Evolutionary conservation across 2,888 invertebrate genomes (phyloP), one percentile per base, ranked within the genome.

Genomic region (Branchellion lobata): DNA sequence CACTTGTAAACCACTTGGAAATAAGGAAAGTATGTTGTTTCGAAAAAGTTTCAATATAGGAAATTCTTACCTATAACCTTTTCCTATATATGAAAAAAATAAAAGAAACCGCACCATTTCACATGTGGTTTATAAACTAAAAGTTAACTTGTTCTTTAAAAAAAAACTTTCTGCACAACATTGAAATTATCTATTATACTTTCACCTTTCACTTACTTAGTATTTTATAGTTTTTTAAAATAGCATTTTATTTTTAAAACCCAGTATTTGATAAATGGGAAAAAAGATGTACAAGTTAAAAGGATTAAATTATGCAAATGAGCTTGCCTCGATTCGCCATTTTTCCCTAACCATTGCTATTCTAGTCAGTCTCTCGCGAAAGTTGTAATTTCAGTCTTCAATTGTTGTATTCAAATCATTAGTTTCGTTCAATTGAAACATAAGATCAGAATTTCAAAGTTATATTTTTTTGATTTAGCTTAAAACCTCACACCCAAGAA

Each of bases 1-100:
- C 8, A 27, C 33, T 53, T 79, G 79, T 24, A 81, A 69, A 11
- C 81, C 81, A 75, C 80, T 80, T 33, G 31, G 47, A 80, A 21
- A 53, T 57, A 75, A 68, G 11, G 36, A 29, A 71, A n/a, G n/a
- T n/a, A n/a, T n/a, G n/a, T n/a, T n/a, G n/a, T n/a, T n/a, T n/a
- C n/a, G n/a, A n/a, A n/a, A n/a, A n/a, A n/a, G n/a, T n/a, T n/a
- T n/a, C n/a, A n/a, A n/a, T n/a, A n/a, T n/a, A n/a, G n/a, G n/a
- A n/a, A n/a, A n/a, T 8, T 40, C 34, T 33, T 21, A 65, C 77
- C 77, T 61, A 36, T 57, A 77, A 24, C 65, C 65, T 21, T 24
- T 31, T 34, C 77, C 77, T 33, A 61, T n/a, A 34, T 77, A 77
- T 0, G 77, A 77, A 36, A 77, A 77, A 65, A 57, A 36, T 57